phyloP scores from a whole-genome alignment of 2,797 vertebrate species.

The Enteromius afrohamiltoni region DNA sequence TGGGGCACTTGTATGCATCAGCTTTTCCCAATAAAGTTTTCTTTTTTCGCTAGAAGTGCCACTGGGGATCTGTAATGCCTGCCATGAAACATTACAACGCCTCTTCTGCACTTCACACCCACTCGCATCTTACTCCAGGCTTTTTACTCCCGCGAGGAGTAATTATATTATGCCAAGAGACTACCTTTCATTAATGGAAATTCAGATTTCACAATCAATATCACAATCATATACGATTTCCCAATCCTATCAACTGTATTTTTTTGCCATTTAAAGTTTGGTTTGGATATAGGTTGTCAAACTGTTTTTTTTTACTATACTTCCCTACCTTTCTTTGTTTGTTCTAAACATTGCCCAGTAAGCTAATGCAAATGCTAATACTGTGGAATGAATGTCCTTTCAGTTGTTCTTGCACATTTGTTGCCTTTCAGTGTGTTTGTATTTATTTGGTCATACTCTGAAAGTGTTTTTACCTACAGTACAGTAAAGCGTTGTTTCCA shows the following conservation, averaged over 20 bases:
- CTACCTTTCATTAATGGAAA: conserved; percentile 31
- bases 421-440: neutral
- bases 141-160: conserved; percentile 13
- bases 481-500: neutral
- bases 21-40: conserved; percentile 22
- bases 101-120: conserved; percentile 31
- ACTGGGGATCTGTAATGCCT: conserved; percentile 29
- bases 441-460: neutral
- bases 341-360: neutral
- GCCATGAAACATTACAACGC: conserved; percentile 33
- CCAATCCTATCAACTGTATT: neutral
- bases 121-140: conserved; percentile 26
- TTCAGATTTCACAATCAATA: neutral
- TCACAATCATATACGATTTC: neutral
- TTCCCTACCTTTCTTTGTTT: neutral
- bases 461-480: neutral
- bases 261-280: neutral
- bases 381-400: neutral
- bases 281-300: neutral
- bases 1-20: neutral
- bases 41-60: neutral
- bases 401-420: neutral
- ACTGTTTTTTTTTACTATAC: no score
- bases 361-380: neutral
- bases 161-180: conserved; percentile 18